phyloP scores from a whole-genome alignment of 2,888 invertebrate species.

The Lymantria monacha region DNA sequence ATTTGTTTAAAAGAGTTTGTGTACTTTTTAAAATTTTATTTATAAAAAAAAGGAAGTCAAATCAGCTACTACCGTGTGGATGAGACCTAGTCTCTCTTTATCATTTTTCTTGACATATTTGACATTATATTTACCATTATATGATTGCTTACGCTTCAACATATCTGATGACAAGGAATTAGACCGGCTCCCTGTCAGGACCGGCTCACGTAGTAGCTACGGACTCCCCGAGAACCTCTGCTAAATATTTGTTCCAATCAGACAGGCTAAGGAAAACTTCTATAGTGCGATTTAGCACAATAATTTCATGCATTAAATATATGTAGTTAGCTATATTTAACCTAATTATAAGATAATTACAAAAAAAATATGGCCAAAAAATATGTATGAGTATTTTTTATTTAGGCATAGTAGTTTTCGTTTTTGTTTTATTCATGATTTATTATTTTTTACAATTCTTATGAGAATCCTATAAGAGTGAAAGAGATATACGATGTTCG shows the following conservation, averaged over 20 bases:
- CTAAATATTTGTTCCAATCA: constrained; percentile 27
- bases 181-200: constrained; percentile 71
- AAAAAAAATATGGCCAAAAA: background rate
- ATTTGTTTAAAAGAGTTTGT: too few species aligned
- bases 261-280: constrained; percentile 38
- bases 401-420: background rate
- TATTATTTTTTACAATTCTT: constrained; percentile 7
- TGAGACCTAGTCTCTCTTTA: constrained; percentile 75
- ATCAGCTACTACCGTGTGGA: constrained; percentile 75
- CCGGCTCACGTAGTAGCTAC: constrained; percentile 77
- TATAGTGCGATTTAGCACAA: constrained; percentile 60
- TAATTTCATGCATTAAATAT: constrained; percentile 29
- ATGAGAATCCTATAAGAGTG: constrained; percentile 18
- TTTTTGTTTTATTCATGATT: constrained; percentile 3
- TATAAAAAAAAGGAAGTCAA: constrained; percentile 66
- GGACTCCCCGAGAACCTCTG: constrained; percentile 53
- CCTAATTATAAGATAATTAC: background rate
- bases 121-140: constrained; percentile 69
- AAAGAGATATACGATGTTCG: constrained; percentile 14
- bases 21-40: too few species aligned
- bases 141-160: constrained; percentile 71
- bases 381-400: background rate
- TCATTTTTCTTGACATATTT: constrained; percentile 72
- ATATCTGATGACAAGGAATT: constrained; percentile 70
- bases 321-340: background rate